Conservation (phyloP, 2,113 vertebrate species). For the Carassius gibelio region DNA sequence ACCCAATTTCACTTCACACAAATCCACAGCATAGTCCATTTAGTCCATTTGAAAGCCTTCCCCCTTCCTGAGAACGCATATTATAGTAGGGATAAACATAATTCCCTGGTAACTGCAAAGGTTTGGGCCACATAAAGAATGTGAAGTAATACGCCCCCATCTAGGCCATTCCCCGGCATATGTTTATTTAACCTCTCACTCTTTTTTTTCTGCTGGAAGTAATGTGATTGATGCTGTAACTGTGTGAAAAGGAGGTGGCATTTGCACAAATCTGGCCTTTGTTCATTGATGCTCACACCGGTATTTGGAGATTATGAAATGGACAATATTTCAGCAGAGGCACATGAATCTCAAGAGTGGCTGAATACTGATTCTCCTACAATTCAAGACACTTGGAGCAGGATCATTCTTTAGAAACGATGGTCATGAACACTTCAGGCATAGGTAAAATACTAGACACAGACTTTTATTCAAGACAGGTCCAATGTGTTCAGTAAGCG, state of each 20-base stretch:
- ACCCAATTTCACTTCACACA: conserved; percentile 63
- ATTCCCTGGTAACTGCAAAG: conserved; percentile 68
- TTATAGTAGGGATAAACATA: conserved; percentile 75
- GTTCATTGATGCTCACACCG: conserved; percentile 72
- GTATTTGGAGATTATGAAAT: conserved; percentile 64
- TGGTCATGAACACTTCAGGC: not conserved
- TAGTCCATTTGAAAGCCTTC: conserved; percentile 67
- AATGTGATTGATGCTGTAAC: conserved; percentile 76
- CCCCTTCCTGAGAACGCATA: conserved; percentile 65
- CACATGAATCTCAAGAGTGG: conserved; percentile 62
- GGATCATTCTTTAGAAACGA: not conserved
- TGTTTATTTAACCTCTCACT: conserved; percentile 75
- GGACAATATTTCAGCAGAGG: conserved; percentile 50
- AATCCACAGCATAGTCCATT: conserved; percentile 66
- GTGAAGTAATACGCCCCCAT: conserved; percentile 66
- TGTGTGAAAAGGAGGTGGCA: conserved; percentile 72
- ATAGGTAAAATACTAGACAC: not conserved
- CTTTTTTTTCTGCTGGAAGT: conserved; percentile 68
- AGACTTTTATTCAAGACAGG: not conserved
- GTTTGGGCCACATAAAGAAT: conserved; percentile 62
- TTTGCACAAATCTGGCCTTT: conserved; percentile 80
- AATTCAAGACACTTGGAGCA: conserved; percentile 29
- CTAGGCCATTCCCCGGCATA: conserved; percentile 62
- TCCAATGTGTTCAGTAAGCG: not conserved
- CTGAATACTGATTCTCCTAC: conserved; percentile 51